Conservation (phyloP, 2,113 vertebrate genomes). For the Zosterops lateralis region DNA sequence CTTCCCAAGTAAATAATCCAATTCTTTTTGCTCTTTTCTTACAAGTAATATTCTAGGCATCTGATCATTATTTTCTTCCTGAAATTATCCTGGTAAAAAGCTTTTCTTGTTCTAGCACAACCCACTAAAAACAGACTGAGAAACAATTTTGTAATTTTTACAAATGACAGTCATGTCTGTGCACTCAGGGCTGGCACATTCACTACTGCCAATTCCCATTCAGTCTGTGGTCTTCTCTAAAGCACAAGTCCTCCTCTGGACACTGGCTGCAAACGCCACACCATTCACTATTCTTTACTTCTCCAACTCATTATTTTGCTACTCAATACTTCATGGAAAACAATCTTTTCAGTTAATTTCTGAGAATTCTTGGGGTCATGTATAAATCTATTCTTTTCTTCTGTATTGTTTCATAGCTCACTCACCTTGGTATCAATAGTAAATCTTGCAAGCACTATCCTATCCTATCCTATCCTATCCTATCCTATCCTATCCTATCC, state of each 20-base stretch:
- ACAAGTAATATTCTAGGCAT: neutral
- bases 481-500: neutral
- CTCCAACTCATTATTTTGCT: neutral
- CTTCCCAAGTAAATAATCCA: neutral
- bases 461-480: neutral
- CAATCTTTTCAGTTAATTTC: neutral
- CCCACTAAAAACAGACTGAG: neutral
- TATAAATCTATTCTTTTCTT: neutral
- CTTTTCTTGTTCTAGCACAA: neutral
- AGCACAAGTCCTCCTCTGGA: neutral
- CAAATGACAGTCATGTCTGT: neutral
- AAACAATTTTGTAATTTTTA: neutral
- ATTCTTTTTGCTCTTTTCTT: neutral
- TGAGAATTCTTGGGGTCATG: rapidly evolving
- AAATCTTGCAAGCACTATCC: neutral
- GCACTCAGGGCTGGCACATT: neutral
- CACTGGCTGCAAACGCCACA: neutral
- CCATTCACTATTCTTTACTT: neutral
- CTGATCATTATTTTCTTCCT: neutral
- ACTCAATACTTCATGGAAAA: neutral
- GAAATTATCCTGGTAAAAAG: neutral
- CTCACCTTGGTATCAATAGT: neutral
- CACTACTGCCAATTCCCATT: neutral
- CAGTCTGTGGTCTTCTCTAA: neutral
- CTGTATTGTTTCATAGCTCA: neutral